A percentile compares a stretch with the other conserved stretches of the same genome.
Evolutionary conservation across 2,888 invertebrate genomes (phyloP).

Genomic region (Nomada ruficornis): DNA sequence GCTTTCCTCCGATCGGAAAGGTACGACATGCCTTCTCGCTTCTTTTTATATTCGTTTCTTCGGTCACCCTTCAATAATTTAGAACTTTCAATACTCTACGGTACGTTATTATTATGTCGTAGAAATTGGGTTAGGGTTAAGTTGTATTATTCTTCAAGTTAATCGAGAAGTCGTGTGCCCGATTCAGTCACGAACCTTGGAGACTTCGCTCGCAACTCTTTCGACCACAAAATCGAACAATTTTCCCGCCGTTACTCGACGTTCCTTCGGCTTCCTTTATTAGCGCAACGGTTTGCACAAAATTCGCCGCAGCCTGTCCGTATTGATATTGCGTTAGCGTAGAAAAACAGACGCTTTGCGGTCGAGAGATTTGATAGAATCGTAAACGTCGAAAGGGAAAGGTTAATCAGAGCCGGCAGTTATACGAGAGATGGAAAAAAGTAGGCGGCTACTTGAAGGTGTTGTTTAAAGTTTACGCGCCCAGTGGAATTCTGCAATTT

Average conservation of each 20-base stretch:
- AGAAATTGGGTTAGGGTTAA: conserved; percentile 4
- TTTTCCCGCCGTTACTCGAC: not conserved
- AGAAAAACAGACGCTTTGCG: not conserved
- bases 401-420: conserved; percentile 2
- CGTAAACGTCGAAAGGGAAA: conserved; percentile 6
- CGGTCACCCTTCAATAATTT: not conserved
- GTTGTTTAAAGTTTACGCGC: not conserved
- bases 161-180: conserved; percentile 31
- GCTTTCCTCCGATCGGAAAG: conserved; percentile 54
- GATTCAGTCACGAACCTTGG: conserved; percentile 33
- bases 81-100: not conserved
- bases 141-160: conserved; percentile 29
- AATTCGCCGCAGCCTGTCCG: not conserved
- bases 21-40: not conserved
- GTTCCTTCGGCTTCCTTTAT: not conserved
- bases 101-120: too few relatives aligned
- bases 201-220: too few relatives aligned
- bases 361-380: conserved; percentile 5
- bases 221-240: conserved; percentile 14
- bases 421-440: not conserved
- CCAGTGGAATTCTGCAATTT: conserved; percentile 5
- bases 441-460: conserved; percentile 31
- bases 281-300: not conserved
- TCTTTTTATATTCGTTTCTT: not conserved
- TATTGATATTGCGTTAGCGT: not conserved